Base-by-base conservation (phyloP, 1,140 invertebrate genomes). In the Rhopalosiphum padi region DNA sequence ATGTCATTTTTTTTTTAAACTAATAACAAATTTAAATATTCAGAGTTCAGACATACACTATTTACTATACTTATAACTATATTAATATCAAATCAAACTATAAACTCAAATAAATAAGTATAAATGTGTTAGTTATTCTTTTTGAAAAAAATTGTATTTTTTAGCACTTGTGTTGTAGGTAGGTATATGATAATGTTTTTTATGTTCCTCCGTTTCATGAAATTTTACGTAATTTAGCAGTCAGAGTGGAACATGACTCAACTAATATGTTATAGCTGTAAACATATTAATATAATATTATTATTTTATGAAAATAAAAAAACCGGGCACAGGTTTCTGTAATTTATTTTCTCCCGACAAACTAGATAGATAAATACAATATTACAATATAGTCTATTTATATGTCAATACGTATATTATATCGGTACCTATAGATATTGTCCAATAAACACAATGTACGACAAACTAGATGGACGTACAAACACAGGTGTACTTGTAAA, bases 401-500 rank as follows among this genome's bases (percentile, higher is more conserved):
- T n/a, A 68, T n/a, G 60, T n/a, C 30, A 68, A n/a, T n/a, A 77
- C 15, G 48, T n/a, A n/a, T 77, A 18, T 5, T n/a, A 6, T 21
- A 77, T 68, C n/a, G 4, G 3, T n/a, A 48, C 46, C 46, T 48
- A n/a, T 11, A 68, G 60, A 77, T 30, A 77, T 77, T 15, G 30
- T 68, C 30, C 60, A 68, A n/a, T 68, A 60, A 9, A 18, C 60
- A 77, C 30, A 77, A 18, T n/a, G 30, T 21, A n/a, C 15, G 4
- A 77, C 6, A 18, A 18, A 77, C 30, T 15, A 77, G n/a, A 77
- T 35, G 60, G 18, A 77, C 60, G n/a, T 77, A 35, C 11, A 77
- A 77, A 77, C 60, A 77, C 60, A 77, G 60, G n/a, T 77, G n/a
- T 77, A 77, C 15, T n/a, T 77, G 30, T 77, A 77, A 77, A 77